Evolutionary conservation across 2,888 invertebrate species (phyloP), one percentile per base, ranked within the genome.

Genomic region (Scaptomyza polygonia): DNA sequence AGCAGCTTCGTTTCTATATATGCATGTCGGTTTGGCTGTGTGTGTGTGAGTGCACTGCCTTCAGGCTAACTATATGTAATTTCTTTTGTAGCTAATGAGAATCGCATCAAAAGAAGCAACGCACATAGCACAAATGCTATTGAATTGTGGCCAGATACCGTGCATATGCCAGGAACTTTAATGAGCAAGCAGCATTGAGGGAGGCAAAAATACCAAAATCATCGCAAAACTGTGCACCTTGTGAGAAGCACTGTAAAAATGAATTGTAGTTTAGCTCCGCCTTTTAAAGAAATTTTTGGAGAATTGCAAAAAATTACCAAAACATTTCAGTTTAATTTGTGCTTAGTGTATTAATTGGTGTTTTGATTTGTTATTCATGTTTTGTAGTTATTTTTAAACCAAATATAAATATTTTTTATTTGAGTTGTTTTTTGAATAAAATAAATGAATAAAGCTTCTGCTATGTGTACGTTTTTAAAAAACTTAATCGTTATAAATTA

Each of bases 81-180:
- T 45, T 51, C 36, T 55, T 36, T 54, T 47, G n/a, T 42, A 40
- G 49, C 70, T 70, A 70, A 70, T 70, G 70, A 59, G 74, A 34
- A 54, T 36, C 53, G 52, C 67, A 39, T 25, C 51, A 21, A 44
- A 7, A 32, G 18, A 52, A 5, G 39, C 39, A 42, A 32, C 30
- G n/a, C 30, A 51, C 32, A 42, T 53, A 16, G 51, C 36, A 40
- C 12, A 47, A 43, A 72, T 66, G 34, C 67, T 58, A 6, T 27
- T n/a, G 18, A 32, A 44, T 53, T 52, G 36, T 40, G 32, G 34
- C 21, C 34, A 34, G 34, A 30, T 52, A 32, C 44, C 52, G 48
- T 29, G 63, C 44, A 62, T 57, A 54, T 44, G 57, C 29, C 14
- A 9, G 56, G 71, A 52, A 66, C 61, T 56, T 66, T 65, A 72